A percentile compares a stretch with the other conserved stretches of the same genome.
phyloP scores from a whole-genome alignment of 2,888 invertebrate species.

The Cryptocheilus praepositus region DNA sequence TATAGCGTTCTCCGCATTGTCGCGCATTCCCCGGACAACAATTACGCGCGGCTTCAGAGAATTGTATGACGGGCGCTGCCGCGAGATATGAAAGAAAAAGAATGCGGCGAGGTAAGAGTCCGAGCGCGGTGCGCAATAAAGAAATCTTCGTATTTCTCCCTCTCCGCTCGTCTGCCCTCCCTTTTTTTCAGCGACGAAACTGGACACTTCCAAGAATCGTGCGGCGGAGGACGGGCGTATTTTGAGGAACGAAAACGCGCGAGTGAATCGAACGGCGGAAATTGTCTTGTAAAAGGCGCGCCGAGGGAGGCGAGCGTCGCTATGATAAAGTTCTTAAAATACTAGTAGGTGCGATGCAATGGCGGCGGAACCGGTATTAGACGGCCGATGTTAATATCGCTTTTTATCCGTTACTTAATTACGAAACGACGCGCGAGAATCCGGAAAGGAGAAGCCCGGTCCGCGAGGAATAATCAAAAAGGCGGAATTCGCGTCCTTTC shows the following conservation, averaged over 20 bases:
- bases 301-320: not conserved
- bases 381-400: constrained; percentile 35
- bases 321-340: constrained; percentile 40
- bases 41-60: too few species aligned
- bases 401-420: constrained; percentile 53
- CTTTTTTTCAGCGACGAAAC: too few species aligned
- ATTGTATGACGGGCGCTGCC: too few species aligned
- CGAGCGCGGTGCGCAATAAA: too few species aligned
- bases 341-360: constrained; percentile 28
- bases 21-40: too few species aligned
- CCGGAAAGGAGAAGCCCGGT: constrained; percentile 41
- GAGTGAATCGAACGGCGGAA: not conserved
- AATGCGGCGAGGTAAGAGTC: too few species aligned
- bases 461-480: constrained; percentile 3
- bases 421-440: constrained; percentile 30
- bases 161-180: too few species aligned
- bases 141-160: too few species aligned
- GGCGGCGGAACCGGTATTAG: constrained; percentile 33
- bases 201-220: not conserved
- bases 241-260: not conserved
- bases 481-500: constrained; percentile 1
- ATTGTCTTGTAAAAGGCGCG: not conserved
- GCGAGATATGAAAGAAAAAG: too few species aligned
- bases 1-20: too few species aligned
- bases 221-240: not conserved